Percentiles rank a stretch among this genome's conserved stretches.
Conservation (phyloP, 2,888 invertebrate genomes). For the Torymus tubicola region DNA sequence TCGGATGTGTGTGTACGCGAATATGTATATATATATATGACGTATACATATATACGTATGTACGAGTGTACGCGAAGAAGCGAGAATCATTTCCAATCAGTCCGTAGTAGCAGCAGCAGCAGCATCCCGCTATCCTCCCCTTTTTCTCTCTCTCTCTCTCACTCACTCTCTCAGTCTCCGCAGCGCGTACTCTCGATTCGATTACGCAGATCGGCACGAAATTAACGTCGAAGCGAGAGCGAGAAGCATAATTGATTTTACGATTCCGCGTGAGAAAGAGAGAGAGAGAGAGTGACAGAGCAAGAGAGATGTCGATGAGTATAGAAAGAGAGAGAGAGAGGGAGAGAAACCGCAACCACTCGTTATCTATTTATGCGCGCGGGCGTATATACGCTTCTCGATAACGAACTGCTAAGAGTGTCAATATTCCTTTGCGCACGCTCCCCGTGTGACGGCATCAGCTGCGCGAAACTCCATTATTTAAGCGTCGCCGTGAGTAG, state of each 20-base stretch:
- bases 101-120: too few species aligned
- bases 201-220: neutral
- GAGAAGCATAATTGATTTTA: conserved; percentile 44
- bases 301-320: too few species aligned
- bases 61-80: too few species aligned
- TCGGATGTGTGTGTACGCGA: neutral
- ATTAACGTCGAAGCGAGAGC: neutral
- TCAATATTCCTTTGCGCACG: conserved; percentile 23
- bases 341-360: conserved; percentile 7
- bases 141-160: too few species aligned
- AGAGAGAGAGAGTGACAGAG: too few species aligned
- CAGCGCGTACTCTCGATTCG: neutral
- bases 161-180: too few species aligned
- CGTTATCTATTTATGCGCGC: conserved; percentile 44
- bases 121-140: too few species aligned
- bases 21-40: too few species aligned
- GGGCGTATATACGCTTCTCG: too few species aligned
- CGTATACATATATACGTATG: too few species aligned
- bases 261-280: conserved; percentile 15
- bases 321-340: neutral
- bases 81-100: too few species aligned
- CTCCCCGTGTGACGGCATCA: neutral
- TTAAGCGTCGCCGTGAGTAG: neutral
- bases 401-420: conserved; percentile 49
- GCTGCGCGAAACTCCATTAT: conserved; percentile 25